Conservation (phyloP, 2,797 vertebrate genomes). For the Sebastes miniatus region DNA sequence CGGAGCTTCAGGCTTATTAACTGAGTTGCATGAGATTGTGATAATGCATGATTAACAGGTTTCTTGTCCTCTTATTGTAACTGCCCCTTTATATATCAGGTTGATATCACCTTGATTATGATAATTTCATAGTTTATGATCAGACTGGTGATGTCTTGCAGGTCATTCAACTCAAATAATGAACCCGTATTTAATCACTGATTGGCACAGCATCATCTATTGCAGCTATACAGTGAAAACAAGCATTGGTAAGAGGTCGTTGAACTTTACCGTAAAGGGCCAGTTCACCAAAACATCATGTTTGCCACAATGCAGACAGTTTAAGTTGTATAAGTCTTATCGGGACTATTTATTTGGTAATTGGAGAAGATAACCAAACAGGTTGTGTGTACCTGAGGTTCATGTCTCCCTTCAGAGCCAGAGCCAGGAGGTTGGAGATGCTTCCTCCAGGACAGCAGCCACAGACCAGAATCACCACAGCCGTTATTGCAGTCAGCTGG, state of each 20-base stretch:
- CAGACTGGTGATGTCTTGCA: neutral
- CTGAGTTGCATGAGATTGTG: too few species aligned
- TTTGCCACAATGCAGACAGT: neutral
- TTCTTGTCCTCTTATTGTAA: too few species aligned
- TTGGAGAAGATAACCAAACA: neutral
- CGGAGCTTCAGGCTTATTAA: neutral
- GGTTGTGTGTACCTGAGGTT: conserved; percentile 84
- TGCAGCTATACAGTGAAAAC: neutral
- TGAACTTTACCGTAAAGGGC: neutral
- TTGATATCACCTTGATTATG: neutral
- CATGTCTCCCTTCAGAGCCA: conserved; percentile 85
- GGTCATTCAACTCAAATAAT: conserved; percentile 30
- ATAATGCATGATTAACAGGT: too few species aligned
- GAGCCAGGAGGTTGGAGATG: conserved; percentile 83
- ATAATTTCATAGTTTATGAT: neutral
- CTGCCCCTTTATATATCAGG: too few species aligned
- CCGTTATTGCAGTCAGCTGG: conserved; percentile 65
- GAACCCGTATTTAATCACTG: neutral
- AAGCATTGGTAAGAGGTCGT: neutral
- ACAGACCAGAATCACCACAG: conserved; percentile 84
- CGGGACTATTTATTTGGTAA: neutral
- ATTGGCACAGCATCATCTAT: neutral
- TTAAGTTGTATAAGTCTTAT: neutral
- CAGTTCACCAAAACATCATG: neutral
- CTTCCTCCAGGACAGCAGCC: conserved; percentile 87